Conservation (phyloP, 2,797 vertebrate genomes). For the Tadarida brasiliensis region DNA sequence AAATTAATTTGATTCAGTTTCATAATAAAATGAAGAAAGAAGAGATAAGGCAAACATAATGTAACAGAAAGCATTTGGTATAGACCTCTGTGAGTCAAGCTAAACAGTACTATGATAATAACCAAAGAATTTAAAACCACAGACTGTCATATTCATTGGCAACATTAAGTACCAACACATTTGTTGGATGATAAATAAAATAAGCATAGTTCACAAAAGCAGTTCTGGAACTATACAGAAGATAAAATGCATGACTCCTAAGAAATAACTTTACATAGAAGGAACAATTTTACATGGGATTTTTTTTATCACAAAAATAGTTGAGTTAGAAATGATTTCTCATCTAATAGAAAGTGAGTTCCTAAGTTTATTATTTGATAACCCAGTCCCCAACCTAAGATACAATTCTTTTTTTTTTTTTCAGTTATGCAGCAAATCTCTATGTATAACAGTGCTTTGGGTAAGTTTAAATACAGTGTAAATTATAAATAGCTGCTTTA, state of each 20-base stretch:
- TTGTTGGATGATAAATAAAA: background rate
- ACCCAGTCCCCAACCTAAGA: background rate
- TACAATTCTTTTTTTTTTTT: background rate
- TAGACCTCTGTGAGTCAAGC: background rate
- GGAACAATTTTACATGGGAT: background rate
- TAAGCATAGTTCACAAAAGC: background rate
- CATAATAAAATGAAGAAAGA: background rate
- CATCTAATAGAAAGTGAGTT: background rate
- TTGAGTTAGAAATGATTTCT: background rate
- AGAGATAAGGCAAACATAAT: background rate
- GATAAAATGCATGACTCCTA: background rate
- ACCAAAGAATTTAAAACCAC: background rate
- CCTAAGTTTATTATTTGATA: conserved; percentile 20
- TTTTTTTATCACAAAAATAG: background rate
- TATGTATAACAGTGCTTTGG: background rate
- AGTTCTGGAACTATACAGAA: background rate
- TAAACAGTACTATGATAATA: background rate
- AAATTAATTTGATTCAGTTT: conserved; percentile 10
- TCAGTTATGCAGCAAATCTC: background rate
- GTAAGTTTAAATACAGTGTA: background rate
- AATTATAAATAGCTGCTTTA: background rate
- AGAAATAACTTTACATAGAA: background rate
- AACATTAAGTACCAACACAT: background rate
- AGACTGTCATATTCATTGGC: background rate
- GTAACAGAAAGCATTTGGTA: background rate